A percentile compares a stretch with the other conserved stretches of the same genome.
Evolutionary conservation across 2,888 invertebrate genomes (phyloP).

Genomic region (Petrolisthes cinctipes): DNA sequence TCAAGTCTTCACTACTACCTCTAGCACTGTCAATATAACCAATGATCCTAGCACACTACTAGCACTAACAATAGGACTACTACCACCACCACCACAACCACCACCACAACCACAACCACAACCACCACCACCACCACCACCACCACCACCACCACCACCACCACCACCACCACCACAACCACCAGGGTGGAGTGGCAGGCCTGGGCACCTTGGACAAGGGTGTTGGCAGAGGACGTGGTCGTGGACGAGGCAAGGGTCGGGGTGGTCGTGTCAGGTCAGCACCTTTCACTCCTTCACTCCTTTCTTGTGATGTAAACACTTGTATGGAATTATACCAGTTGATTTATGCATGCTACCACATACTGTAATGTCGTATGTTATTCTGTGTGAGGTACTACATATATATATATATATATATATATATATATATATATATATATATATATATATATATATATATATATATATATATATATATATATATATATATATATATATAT

Average conservation of each 20-base stretch:
- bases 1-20: neutral
- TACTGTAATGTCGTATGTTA: too few relatives aligned
- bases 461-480: neutral
- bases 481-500: neutral
- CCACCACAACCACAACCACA: neutral
- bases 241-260: conserved; percentile 38
- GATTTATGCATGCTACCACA: too few relatives aligned
- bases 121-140: conserved; percentile 8
- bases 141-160: neutral
- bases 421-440: conserved; percentile 9
- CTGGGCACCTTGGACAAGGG: conserved; percentile 49
- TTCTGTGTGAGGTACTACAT: neutral
- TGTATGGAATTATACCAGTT: too few relatives aligned
- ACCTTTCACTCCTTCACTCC: neutral
- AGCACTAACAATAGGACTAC: neutral
- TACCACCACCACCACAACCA: neutral
- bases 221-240: conserved; percentile 32
- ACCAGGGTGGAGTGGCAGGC: conserved; percentile 54
- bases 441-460: neutral
- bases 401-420: conserved; percentile 28
- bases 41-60: neutral
- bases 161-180: conserved; percentile 10
- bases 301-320: neutral
- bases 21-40: neutral
- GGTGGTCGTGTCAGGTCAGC: conserved; percentile 26